Percentiles rank a stretch among this genome's conserved stretches.
Conservation (phyloP, 2,797 vertebrate species). For the Neosalanx taihuensis region DNA sequence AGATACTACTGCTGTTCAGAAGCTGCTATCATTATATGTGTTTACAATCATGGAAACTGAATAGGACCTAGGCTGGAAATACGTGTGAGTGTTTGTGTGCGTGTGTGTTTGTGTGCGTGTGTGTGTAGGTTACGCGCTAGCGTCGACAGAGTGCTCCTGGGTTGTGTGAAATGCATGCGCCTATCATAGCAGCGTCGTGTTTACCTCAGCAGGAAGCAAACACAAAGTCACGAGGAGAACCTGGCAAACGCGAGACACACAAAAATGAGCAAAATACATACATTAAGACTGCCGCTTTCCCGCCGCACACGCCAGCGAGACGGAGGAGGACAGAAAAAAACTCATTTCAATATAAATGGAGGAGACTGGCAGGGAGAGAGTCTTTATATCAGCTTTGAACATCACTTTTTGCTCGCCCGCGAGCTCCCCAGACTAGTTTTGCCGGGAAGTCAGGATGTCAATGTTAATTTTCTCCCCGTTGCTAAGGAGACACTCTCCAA, state of each 20-base stretch:
- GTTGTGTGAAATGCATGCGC: constrained; percentile 74
- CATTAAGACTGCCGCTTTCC: constrained; percentile 75
- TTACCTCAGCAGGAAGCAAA: constrained; percentile 79
- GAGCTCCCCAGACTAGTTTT: constrained; percentile 67
- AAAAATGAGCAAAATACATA: constrained; percentile 82
- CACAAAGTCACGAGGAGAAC: constrained; percentile 68
- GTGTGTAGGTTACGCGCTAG: neutral
- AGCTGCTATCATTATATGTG: constrained; percentile 88
- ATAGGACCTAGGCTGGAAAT: constrained; percentile 73
- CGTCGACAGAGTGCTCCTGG: constrained; percentile 36
- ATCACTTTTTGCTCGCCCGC: constrained; percentile 62
- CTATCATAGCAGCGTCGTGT: constrained; percentile 77
- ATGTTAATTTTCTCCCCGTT: constrained; percentile 76
- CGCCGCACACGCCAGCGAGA: constrained; percentile 53
- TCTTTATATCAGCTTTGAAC: constrained; percentile 76
- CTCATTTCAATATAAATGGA: constrained; percentile 86
- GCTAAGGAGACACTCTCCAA: constrained; percentile 72
- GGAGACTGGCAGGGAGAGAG: constrained; percentile 71
- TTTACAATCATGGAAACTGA: constrained; percentile 82
- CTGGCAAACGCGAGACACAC: constrained; percentile 71
- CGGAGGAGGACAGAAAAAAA: constrained; percentile 41
- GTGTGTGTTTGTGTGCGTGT: neutral
- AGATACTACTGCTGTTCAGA: constrained; percentile 72
- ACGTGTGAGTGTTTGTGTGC: constrained; percentile 47
- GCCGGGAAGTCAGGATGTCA: constrained; percentile 76